A percentile compares a stretch with the other conserved stretches of the same genome.
Evolutionary conservation across 2,888 invertebrate genomes (phyloP).

Genomic region (Chrysotoxum bicinctum): DNA sequence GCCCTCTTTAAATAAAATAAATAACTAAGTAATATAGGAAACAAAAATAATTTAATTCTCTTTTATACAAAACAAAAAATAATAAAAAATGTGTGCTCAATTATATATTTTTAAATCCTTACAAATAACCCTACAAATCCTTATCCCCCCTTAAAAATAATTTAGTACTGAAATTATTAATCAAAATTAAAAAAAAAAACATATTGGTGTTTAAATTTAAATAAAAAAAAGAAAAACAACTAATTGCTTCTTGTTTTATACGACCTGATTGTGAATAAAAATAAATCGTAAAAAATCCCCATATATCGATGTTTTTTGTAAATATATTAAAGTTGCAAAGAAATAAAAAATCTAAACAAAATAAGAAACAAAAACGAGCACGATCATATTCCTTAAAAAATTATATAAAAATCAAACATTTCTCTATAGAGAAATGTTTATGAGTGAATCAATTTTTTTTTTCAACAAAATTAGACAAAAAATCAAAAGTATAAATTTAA

Average conservation of each 20-base stretch:
- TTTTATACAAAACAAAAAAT: constrained; percentile 40
- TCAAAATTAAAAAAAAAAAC: constrained; percentile 53
- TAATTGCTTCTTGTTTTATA: constrained; percentile 73
- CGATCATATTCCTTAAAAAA: constrained; percentile 77
- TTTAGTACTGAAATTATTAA: constrained; percentile 35
- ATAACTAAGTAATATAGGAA: constrained; percentile 19
- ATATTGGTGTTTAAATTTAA: constrained; percentile 70
- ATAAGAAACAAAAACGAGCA: constrained; percentile 76
- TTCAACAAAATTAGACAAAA: constrained; percentile 61
- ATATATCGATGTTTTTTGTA: constrained; percentile 72
- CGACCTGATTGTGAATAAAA: constrained; percentile 73
- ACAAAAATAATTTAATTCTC: constrained; percentile 14
- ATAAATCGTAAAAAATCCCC: constrained; percentile 56
- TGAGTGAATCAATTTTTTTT: constrained; percentile 55
- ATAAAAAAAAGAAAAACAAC: constrained; percentile 44
- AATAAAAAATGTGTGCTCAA: constrained; percentile 63
- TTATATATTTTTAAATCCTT: constrained; percentile 44
- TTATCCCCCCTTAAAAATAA: constrained; percentile 1
- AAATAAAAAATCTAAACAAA: constrained; percentile 63
- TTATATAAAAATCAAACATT: constrained; percentile 68
- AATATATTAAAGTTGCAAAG: constrained; percentile 66
- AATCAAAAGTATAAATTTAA: constrained; percentile 19
- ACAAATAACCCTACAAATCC: constrained; percentile 3
- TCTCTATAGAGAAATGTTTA: constrained; percentile 55
- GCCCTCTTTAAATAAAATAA: constrained; percentile 2